phyloP scores from a whole-genome alignment of 1,140 invertebrate species.

The Zaprionus camerounensis region DNA sequence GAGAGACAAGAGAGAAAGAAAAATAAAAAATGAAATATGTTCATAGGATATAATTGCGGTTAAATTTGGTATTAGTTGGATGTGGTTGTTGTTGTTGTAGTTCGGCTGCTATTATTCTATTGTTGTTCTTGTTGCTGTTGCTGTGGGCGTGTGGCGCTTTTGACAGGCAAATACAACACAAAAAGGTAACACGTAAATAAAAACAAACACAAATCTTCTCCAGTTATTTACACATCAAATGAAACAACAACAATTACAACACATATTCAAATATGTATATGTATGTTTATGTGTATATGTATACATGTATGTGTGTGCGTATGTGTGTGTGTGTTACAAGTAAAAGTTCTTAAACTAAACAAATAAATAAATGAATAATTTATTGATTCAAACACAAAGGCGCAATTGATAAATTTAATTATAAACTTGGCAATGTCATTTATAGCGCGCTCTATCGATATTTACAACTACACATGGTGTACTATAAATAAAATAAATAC shows the following conservation, averaged over 20 bases:
- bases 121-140: constrained; percentile 26
- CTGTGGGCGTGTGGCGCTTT: constrained; percentile 30
- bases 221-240: constrained; percentile 56
- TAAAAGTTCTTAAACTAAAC: constrained; percentile 55
- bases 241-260: constrained; percentile 67
- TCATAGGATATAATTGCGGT: constrained; percentile 34
- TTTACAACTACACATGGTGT: constrained; percentile 1
- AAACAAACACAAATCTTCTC: constrained; percentile 27
- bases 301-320: constrained; percentile 20
- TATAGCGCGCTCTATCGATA: neutral
- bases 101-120: constrained; percentile 17
- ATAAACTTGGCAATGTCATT: neutral
- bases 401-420: neutral
- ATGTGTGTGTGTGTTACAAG: constrained; percentile 34
- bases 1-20: constrained; percentile 50
- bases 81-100: constrained; percentile 23
- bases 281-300: constrained; percentile 18
- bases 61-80: constrained; percentile 33
- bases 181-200: constrained; percentile 40
- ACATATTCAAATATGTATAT: constrained; percentile 27
- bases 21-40: constrained; percentile 62
- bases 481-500: neutral
- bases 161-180: constrained; percentile 39
- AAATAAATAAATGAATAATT: constrained; percentile 56
- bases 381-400: constrained; percentile 19